Percentiles rank a stretch among this genome's conserved stretches.
Conservation (phyloP, 1,140 invertebrate species). For the Psilanteris sp. region DNA sequence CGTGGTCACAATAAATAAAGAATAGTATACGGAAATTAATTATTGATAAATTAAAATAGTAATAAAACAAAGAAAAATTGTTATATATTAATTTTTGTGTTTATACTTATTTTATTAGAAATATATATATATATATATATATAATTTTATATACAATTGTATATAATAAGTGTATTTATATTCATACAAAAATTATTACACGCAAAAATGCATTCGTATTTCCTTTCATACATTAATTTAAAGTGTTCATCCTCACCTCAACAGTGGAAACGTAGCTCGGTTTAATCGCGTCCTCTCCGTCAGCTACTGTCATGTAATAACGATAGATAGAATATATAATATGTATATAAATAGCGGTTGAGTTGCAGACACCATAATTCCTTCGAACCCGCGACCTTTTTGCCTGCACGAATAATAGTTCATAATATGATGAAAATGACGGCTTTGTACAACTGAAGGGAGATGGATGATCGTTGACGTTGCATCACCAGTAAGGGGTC, state of each 20-base stretch:
- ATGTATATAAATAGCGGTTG: constrained; percentile 38
- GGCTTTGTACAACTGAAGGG: constrained; percentile 20
- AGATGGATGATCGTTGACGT: background rate
- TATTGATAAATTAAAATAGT: no score
- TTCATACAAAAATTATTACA: no score
- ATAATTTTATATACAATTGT: no score
- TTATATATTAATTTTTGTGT: no score
- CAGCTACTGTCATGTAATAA: constrained; percentile 22
- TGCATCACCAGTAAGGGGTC: constrained; percentile 85
- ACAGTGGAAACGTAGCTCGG: constrained; percentile 11
- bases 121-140: no score
- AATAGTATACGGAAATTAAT: no score
- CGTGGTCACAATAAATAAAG: no score
- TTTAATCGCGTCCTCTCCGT: constrained; percentile 1
- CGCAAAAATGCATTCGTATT: no score
- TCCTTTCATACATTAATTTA: no score
- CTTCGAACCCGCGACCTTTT: constrained; percentile 5
- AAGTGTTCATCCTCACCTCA: constrained; percentile 23
- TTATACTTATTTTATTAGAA: no score
- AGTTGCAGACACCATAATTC: constrained; percentile 29
- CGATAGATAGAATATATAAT: constrained; percentile 39
- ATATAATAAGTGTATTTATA: no score
- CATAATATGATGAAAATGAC: constrained; percentile 16
- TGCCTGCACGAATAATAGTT: constrained; percentile 12
- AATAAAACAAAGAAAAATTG: no score